These are phyloP conservation scores for Octopus sinensis DNA, from an alignment of 1,140 invertebrate genomes.

Conservation along the genomic window DNA sequence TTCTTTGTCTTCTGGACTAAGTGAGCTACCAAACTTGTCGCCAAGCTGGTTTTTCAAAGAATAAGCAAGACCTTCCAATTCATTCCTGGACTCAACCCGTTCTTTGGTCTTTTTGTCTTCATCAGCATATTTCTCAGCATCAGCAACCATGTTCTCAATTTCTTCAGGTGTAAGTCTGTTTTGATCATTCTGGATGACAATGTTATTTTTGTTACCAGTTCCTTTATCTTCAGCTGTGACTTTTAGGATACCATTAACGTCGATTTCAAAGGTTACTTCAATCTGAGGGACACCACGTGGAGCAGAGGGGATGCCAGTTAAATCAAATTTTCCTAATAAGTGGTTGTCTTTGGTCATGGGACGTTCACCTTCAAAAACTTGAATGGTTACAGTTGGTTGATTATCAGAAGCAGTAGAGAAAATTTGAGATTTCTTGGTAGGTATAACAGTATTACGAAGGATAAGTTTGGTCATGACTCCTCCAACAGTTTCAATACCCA, in stretches of 20 bases:
- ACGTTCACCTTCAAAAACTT: constrained; percentile 95
- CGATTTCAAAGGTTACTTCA: constrained; percentile 98
- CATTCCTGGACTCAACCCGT: constrained; percentile 83
- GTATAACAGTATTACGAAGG: constrained; percentile 95
- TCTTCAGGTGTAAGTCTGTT: constrained; percentile 95
- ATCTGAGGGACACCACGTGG: constrained; percentile 98
- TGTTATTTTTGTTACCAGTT: constrained; percentile 96
- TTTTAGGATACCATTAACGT: constrained; percentile 95
- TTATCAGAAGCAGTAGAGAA: constrained; percentile 99
- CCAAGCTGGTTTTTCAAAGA: constrained; percentile 92
- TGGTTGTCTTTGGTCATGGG: constrained; percentile 99
- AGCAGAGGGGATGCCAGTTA: constrained; percentile 96
- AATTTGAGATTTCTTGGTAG: constrained; percentile 99
- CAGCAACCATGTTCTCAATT: constrained; percentile 94
- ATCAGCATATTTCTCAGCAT: constrained; percentile 96
- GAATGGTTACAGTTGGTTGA: constrained; percentile 98
- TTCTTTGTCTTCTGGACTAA: constrained; percentile 85
- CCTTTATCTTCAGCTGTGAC: constrained; percentile 94
- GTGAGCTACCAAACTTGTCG: constrained; percentile 93
- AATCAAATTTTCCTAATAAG: constrained; percentile 93
- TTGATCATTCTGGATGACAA: constrained; percentile 98
- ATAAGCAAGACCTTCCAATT: constrained; percentile 96
- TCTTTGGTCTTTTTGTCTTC: constrained; percentile 93
- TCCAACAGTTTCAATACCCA: constrained; percentile 99
- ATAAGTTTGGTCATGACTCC: constrained; percentile 99